Conservation (phyloP, 2,797 vertebrate species). For the Eidolon dupreanum region DNA sequence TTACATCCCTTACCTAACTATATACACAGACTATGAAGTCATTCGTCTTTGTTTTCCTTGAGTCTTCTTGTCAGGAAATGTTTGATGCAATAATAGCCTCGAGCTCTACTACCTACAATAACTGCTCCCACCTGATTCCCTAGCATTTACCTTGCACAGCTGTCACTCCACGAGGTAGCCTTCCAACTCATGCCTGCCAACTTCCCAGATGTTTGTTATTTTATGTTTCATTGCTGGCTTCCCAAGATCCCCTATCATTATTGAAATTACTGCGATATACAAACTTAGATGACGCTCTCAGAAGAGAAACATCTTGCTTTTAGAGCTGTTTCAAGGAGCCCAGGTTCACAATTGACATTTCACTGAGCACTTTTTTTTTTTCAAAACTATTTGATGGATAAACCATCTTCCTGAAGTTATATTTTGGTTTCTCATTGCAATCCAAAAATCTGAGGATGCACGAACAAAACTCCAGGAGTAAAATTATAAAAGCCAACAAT, state of each 20-base stretch:
- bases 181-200: constrained; percentile 21
- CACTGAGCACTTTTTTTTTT: constrained; percentile 47
- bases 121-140: not conserved
- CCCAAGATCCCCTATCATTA: constrained; percentile 44
- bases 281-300: constrained; percentile 40
- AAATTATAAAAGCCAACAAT: constrained; percentile 18
- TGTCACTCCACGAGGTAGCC: not conserved
- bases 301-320: constrained; percentile 43
- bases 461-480: not conserved
- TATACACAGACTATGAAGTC: not conserved
- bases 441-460: constrained; percentile 31
- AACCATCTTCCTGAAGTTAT: constrained; percentile 33
- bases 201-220: constrained; percentile 56
- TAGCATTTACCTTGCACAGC: not conserved
- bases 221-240: constrained; percentile 44
- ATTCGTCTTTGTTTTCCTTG: not conserved
- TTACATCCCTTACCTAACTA: not conserved
- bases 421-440: not conserved
- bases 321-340: not conserved
- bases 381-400: constrained; percentile 41
- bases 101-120: not conserved
- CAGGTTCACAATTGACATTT: constrained; percentile 41
- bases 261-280: constrained; percentile 28
- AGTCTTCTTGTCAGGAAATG: not conserved
- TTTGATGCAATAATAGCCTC: not conserved